Percentiles rank a stretch among this genome's conserved stretches.
These are phyloP conservation scores for Andrena cerasifolii DNA, from an alignment of 1,140 invertebrate species.

Conservation along the genomic window DNA sequence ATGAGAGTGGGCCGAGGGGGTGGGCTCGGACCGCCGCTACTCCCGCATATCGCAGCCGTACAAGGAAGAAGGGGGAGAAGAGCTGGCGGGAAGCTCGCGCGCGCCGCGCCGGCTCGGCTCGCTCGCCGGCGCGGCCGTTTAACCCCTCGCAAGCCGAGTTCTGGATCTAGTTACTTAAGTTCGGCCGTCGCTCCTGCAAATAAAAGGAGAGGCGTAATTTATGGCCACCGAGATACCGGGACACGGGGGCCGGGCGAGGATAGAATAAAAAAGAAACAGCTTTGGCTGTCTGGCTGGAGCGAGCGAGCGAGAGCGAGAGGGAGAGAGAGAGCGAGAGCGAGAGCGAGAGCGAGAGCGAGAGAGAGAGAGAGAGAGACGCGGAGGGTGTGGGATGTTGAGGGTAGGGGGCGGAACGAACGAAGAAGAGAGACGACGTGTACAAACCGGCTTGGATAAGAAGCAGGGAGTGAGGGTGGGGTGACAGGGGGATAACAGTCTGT, in stretches of 20 bases:
- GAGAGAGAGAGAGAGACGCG: background rate
- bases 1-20: conserved; percentile 49
- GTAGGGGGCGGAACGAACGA: too few species aligned
- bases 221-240: conserved; percentile 59
- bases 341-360: too few species aligned
- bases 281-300: background rate
- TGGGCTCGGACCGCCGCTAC: conserved; percentile 28
- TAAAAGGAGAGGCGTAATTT: conserved; percentile 68
- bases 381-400: background rate
- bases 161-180: conserved; percentile 71
- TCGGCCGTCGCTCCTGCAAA: conserved; percentile 55
- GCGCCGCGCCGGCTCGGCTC: too few species aligned
- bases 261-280: conserved; percentile 59
- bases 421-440: too few species aligned
- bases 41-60: conserved; percentile 29
- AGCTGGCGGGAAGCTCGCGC: too few species aligned
- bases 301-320: conserved; percentile 10
- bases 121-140: conserved; percentile 56
- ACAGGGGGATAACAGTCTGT: conserved; percentile 1
- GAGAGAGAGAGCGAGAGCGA: conserved; percentile 26
- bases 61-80: conserved; percentile 53
- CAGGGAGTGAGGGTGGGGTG: conserved; percentile 5
- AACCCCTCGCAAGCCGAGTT: conserved; percentile 60
- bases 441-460: too few species aligned
- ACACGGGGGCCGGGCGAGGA: conserved; percentile 25